A percentile compares a stretch with the other conserved stretches of the same genome.
phyloP scores from a whole-genome alignment of 2,888 invertebrate genomes.

The Nezara viridula region DNA sequence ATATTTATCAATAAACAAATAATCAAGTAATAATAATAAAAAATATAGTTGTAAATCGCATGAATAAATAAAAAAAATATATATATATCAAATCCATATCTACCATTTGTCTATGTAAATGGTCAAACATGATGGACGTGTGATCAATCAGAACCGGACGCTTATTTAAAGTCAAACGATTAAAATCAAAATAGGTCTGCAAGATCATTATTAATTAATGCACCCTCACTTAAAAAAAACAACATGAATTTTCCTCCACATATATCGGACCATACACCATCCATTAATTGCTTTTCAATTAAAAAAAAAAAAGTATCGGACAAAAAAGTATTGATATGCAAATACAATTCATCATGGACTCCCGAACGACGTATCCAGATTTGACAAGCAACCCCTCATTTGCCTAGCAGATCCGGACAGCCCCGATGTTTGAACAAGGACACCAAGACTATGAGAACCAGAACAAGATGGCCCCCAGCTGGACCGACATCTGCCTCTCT shows the following conservation, averaged over 20 bases:
- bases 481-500: constrained; percentile 37
- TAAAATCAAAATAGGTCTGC: background rate
- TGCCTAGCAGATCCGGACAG: background rate
- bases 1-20: too few relatives aligned
- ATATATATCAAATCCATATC: too few relatives aligned
- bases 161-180: background rate
- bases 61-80: too few relatives aligned
- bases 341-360: constrained; percentile 8
- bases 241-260: background rate
- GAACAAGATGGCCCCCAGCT: constrained; percentile 33
- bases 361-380: background rate
- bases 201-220: background rate
- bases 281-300: constrained; percentile 12
- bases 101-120: too few relatives aligned
- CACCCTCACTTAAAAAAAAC: background rate
- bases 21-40: too few relatives aligned
- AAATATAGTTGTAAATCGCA: too few relatives aligned
- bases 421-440: constrained; percentile 12
- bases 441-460: background rate
- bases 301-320: background rate
- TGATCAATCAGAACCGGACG: background rate
- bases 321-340: background rate
- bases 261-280: background rate
- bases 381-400: constrained; percentile 8
- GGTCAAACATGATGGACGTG: background rate